Conservation (phyloP, 1,140 invertebrate genomes). For the Mylabris phalerata region DNA sequence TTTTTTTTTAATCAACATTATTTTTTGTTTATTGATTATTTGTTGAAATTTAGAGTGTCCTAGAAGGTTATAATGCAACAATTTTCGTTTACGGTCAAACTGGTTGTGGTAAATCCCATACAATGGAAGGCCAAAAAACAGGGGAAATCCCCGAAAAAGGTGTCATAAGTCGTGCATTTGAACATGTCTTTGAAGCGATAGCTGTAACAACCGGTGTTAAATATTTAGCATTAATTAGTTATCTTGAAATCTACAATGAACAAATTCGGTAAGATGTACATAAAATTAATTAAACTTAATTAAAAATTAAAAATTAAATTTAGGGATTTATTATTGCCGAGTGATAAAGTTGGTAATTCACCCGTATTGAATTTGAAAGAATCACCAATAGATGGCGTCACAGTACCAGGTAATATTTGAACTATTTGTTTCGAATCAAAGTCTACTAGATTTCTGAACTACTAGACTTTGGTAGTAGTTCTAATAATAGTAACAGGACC, state of each 20-base stretch:
- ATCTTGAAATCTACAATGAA: slow-evolving; percentile 92
- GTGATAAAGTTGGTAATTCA: slow-evolving; percentile 33
- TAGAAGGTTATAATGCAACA: slow-evolving; percentile 83
- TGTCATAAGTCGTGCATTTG: slow-evolving; percentile 80
- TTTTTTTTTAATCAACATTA: neutral
- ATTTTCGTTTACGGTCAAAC: slow-evolving; percentile 87
- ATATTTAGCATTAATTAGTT: slow-evolving; percentile 84
- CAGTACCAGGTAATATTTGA: slow-evolving; percentile 50
- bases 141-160: slow-evolving; percentile 52
- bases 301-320: too few species aligned
- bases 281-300: too few species aligned
- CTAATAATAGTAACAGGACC: too few species aligned
- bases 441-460: too few species aligned
- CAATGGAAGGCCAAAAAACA: slow-evolving; percentile 67
- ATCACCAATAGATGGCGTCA: slow-evolving; percentile 72
- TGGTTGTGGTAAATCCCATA: slow-evolving; percentile 75
- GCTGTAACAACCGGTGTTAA: slow-evolving; percentile 72
- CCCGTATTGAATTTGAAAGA: slow-evolving; percentile 67
- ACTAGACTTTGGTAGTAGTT: too few species aligned
- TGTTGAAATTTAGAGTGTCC: slow-evolving; percentile 56
- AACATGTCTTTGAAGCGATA: slow-evolving; percentile 90
- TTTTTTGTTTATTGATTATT: slow-evolving; percentile 4
- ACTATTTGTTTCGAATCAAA: too few species aligned
- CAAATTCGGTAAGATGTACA: slow-evolving; percentile 48
- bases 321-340: slow-evolving; percentile 42